Evolutionary conservation across 2,113 vertebrate genomes (phyloP).

Genomic region (Calcarius ornatus): DNA sequence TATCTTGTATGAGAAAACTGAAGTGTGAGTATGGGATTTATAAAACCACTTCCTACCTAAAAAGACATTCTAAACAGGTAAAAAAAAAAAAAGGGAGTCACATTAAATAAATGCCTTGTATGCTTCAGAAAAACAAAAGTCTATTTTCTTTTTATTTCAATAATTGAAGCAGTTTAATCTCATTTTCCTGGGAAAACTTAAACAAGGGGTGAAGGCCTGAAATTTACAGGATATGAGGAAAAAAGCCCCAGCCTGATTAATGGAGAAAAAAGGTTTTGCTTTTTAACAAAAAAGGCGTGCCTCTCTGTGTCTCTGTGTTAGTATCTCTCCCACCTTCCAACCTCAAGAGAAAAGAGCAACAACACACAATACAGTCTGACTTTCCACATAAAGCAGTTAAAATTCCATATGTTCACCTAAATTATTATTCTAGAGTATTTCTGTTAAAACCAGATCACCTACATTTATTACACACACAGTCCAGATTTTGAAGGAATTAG

Average conservation of each 20-base stretch:
- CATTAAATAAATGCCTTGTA: background rate
- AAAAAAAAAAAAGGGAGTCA: background rate
- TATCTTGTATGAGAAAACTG: background rate
- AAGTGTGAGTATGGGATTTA: background rate
- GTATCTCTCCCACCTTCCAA: background rate
- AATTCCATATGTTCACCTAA: background rate
- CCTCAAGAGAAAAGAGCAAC: background rate
- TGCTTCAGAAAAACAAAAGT: background rate
- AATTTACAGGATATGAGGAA: background rate
- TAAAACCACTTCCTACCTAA: background rate
- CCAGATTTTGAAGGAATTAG: background rate
- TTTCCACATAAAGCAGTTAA: background rate
- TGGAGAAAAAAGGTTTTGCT: background rate
- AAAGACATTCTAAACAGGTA: background rate
- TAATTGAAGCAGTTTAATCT: background rate
- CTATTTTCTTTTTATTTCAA: background rate
- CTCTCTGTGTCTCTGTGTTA: background rate
- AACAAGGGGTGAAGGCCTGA: background rate
- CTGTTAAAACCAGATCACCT: background rate
- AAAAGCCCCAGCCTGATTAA: background rate
- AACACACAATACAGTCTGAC: background rate
- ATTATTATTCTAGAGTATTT: background rate
- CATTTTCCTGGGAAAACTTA: background rate
- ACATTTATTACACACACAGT: background rate
- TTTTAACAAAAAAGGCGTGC: background rate